Percentiles rank a stretch among this genome's conserved stretches.
Conservation (phyloP, 2,888 invertebrate genomes). For the Sesia bembeciformis region DNA sequence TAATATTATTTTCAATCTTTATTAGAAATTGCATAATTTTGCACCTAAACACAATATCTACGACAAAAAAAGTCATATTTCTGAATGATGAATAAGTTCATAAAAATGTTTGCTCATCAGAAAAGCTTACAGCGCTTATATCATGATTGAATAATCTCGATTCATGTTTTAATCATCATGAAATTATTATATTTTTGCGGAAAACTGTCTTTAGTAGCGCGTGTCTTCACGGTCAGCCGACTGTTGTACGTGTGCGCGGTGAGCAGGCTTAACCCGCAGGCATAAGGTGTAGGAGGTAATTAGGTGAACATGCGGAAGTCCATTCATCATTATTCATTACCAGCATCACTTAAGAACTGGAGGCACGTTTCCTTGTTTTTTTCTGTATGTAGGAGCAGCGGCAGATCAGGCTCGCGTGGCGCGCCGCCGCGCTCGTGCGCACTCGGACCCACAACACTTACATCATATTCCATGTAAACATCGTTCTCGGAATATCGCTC, state of each 20-base stretch:
- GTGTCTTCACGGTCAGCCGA: constrained; percentile 33
- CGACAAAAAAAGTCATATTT: too few relatives aligned
- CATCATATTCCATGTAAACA: constrained; percentile 27
- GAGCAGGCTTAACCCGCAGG: not conserved
- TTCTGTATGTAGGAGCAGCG: constrained; percentile 27
- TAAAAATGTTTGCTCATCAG: too few relatives aligned
- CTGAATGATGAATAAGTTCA: too few relatives aligned
- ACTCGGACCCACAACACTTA: constrained; percentile 29
- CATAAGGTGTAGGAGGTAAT: constrained; percentile 27
- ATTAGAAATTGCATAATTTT: too few relatives aligned
- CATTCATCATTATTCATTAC: constrained; percentile 55
- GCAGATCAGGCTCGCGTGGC: constrained; percentile 38
- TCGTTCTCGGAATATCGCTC: constrained; percentile 2
- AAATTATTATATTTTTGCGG: constrained; percentile 19
- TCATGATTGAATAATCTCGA: constrained; percentile 1
- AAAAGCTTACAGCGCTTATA: not conserved
- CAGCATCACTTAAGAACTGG: constrained; percentile 34
- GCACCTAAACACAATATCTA: too few relatives aligned
- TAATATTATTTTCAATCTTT: too few relatives aligned
- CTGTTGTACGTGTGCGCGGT: constrained; percentile 9
- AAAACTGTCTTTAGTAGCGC: constrained; percentile 24
- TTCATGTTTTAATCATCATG: constrained; percentile 12
- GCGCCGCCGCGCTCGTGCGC: constrained; percentile 45
- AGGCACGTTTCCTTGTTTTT: constrained; percentile 54
- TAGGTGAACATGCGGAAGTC: constrained; percentile 55